Evolutionary conservation across 2,888 invertebrate genomes (phyloP).

Genomic region (Gryllus longicercus): DNA sequence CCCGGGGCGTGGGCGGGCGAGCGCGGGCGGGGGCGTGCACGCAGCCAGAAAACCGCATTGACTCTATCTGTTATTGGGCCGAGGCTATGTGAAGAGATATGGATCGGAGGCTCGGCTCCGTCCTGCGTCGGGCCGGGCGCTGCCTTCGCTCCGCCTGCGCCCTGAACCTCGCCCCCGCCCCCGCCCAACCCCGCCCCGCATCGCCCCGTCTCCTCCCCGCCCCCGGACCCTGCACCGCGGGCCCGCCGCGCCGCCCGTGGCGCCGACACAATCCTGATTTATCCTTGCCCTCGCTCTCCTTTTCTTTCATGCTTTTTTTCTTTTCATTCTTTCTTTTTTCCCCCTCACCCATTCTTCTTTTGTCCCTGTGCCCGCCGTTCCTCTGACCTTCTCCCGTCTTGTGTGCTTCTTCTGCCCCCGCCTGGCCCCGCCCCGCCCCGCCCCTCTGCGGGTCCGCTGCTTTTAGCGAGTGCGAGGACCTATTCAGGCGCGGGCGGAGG

Average conservation of each 20-base stretch:
- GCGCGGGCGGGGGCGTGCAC: not conserved
- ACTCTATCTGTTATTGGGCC: constrained; percentile 5
- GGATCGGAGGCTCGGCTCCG: not conserved
- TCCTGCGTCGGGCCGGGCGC: not conserved
- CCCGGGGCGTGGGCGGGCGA: not conserved
- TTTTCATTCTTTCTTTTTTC: not conserved
- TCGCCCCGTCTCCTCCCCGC: not conserved
- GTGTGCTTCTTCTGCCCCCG: not conserved
- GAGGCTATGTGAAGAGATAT: not conserved
- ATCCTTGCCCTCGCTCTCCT: not conserved
- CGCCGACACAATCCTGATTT: constrained; percentile 17
- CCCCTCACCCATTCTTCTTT: not conserved
- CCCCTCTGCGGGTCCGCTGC: not conserved
- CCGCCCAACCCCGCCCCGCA: not conserved
- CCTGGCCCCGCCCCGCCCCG: too few relatives aligned
- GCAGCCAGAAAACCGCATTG: constrained; percentile 1
- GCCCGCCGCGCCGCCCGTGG: not conserved
- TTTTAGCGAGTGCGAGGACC: not conserved
- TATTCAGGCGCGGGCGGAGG: not conserved
- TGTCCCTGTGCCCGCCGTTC: not conserved
- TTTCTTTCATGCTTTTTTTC: not conserved
- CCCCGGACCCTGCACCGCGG: not conserved
- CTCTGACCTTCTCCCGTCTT: not conserved
- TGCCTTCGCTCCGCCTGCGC: not conserved
- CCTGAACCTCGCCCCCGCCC: too few relatives aligned